Base-by-base conservation (phyloP, 2,113 vertebrate species). In the Malurus alboscapulatus region DNA sequence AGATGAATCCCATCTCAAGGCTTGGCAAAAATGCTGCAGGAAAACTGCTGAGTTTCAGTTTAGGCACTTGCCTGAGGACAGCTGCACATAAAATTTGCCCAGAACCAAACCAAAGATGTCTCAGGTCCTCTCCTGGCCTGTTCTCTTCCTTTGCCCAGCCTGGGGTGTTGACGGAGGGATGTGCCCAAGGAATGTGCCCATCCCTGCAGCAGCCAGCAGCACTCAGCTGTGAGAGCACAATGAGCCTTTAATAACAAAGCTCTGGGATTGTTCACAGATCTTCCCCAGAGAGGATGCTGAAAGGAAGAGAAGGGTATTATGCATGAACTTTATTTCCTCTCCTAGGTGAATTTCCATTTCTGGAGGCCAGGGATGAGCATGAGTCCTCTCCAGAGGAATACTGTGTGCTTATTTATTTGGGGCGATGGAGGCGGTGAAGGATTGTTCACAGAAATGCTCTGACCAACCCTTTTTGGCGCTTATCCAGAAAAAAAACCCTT, bases 261-360 rank as follows among this genome's bases (percentile, higher is more conserved):
- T 48, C 36, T 90, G 29, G 6, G 30, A 38, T 30, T 79, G 77
- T 54, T 93, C 54, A 55, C 84, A 79, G 69, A 53, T 73, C 54
- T 83, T 58, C 91, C 74, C 81, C 66, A 29, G 73, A 62, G 85
- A 85, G 63, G 66, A 79, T 85, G 59, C 67, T 80, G 75, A 88
- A 78, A 84, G 75, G 90, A 90, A 91, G 58, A 69, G 34, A 71
- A 19, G 29, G 50, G 58, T 91, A 82, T 91, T 91, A 40, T 9
- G 38, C 26, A 26, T 36, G 32, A 85, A 85, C 38, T 83, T 82
- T 9, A 62, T 74, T 93, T 93, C 81, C 51, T 91, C 32, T 89
- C 29, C 71, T 63, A 63, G 87, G 81, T 89, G 81, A 77, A 79
- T 89, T 95, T 89, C 44, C 38, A 38, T 68, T 92, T 94, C 71